Percentiles rank a stretch among this genome's conserved stretches.
Evolutionary conservation across 1,140 invertebrate genomes (phyloP).

Genomic region (Trichomalopsis sarcophagae): DNA sequence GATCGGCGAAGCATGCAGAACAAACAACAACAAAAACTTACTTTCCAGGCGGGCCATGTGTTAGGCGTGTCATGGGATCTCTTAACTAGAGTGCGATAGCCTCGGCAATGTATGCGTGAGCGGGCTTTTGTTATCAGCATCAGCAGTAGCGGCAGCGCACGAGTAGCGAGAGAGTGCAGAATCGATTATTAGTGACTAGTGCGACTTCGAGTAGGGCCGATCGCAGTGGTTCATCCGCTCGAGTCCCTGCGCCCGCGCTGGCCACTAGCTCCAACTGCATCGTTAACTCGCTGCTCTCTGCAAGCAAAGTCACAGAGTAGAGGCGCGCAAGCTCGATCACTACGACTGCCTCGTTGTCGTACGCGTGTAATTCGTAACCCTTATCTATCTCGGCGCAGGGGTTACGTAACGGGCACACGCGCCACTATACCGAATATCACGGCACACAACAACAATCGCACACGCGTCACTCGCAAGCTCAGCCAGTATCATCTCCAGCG

Average conservation of each 20-base stretch:
- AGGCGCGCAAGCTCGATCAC: background rate
- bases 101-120: background rate
- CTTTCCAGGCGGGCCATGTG: conserved; percentile 67
- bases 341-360: background rate
- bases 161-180: conserved; percentile 4
- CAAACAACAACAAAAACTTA: conserved; percentile 56
- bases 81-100: background rate
- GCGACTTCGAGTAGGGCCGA: background rate
- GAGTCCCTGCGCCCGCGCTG: background rate
- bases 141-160: background rate
- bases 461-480: too few species aligned
- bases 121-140: background rate
- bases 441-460: too few species aligned
- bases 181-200: conserved; percentile 7
- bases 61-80: conserved; percentile 56
- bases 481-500: conserved; percentile 20
- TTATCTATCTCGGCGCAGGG: background rate
- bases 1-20: background rate
- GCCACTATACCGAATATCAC: too few species aligned
- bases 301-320: background rate
- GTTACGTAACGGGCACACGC: too few species aligned
- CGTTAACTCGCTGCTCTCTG: conserved; percentile 10
- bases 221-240: background rate
- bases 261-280: background rate
- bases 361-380: too few species aligned